Percentiles rank a stretch among this genome's conserved stretches.
These are phyloP conservation scores for Stegastes partitus DNA, from an alignment of 2,113 vertebrate species.

Conservation along the genomic window DNA sequence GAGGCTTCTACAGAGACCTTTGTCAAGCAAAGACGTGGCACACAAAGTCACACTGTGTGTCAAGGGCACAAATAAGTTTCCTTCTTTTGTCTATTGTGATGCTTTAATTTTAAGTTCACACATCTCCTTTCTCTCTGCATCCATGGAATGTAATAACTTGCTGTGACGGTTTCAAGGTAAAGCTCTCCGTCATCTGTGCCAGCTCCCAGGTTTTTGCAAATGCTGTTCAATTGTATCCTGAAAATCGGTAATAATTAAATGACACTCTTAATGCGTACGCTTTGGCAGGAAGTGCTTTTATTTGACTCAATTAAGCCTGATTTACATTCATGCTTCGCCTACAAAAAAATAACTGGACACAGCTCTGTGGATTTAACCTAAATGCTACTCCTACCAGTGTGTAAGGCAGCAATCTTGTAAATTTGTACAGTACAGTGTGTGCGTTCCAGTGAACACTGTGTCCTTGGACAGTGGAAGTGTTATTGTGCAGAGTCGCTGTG, in stretches of 20 bases:
- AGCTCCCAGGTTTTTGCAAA: not conserved
- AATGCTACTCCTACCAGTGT: not conserved
- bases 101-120: not conserved
- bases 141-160: not conserved
- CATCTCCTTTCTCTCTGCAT: not conserved
- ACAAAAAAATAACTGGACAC: not conserved
- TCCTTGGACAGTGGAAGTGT: constrained; percentile 71
- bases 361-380: constrained; percentile 15
- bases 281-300: not conserved
- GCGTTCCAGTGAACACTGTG: constrained; percentile 62
- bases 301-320: not conserved
- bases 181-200: not conserved
- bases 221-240: not conserved
- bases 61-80: not conserved
- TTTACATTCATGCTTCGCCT: constrained; percentile 11
- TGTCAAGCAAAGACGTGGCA: not conserved
- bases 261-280: not conserved
- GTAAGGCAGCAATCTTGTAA: constrained; percentile 36
- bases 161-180: not conserved
- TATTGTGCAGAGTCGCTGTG: constrained; percentile 66
- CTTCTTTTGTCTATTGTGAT: not conserved
- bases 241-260: not conserved
- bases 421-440: constrained; percentile 52
- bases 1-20: not conserved
- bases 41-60: not conserved